phyloP scores from a whole-genome alignment of 2,113 vertebrate species.

The Pseudopipra pipra region DNA sequence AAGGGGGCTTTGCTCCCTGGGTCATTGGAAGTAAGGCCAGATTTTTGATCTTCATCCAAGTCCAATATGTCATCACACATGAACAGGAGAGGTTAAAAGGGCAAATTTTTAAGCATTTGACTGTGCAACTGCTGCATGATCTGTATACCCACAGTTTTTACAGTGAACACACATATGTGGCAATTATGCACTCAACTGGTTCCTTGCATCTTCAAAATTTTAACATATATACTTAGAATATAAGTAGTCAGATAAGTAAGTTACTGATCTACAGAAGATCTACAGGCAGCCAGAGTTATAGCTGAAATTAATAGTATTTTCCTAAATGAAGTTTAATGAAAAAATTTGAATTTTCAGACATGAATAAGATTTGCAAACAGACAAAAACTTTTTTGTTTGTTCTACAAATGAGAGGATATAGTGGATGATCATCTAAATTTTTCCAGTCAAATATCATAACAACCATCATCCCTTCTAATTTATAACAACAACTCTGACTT shows the following conservation, averaged over 20 bases:
- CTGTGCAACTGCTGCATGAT: background rate
- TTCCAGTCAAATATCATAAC: background rate
- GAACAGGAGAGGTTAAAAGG: constrained; percentile 15
- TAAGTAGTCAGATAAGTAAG: background rate
- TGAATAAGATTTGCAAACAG: background rate
- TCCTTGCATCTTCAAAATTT: background rate
- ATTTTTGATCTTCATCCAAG: constrained; percentile 27
- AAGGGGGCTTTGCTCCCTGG: background rate
- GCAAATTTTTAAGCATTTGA: constrained; percentile 1
- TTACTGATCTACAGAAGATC: background rate
- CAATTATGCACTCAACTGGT: background rate
- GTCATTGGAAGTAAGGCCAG: background rate
- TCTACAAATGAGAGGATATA: background rate
- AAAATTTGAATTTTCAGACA: background rate
- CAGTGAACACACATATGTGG: background rate
- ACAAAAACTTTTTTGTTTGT: background rate
- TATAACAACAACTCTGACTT: background rate
- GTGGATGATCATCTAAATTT: background rate
- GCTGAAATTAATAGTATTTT: background rate
- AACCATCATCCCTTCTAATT: background rate
- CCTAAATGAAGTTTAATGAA: background rate
- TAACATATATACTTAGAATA: background rate
- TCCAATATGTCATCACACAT: constrained; percentile 27
- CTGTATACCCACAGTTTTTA: background rate
- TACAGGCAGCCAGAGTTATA: background rate